A percentile compares a stretch with the other conserved stretches of the same genome.
Conservation (phyloP, 2,888 invertebrate genomes). For the Spicauda simplicius region DNA sequence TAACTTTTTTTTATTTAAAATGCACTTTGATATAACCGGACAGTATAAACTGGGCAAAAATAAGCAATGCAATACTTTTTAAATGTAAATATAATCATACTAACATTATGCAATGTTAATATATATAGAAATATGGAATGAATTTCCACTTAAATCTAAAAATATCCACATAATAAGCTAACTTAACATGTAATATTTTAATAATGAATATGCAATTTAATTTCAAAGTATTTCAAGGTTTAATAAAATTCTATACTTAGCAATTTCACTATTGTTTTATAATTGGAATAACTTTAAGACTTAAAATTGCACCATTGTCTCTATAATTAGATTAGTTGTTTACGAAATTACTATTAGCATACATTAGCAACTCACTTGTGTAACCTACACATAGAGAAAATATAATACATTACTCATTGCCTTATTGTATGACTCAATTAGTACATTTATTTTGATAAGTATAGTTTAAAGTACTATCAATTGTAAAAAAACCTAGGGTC, state of each 20-base stretch:
- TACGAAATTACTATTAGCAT: slow-evolving; percentile 6
- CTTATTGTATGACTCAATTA: background rate
- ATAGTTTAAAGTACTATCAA: no score
- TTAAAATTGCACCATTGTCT: background rate
- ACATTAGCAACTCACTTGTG: background rate
- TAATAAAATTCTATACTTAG: background rate
- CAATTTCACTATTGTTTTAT: background rate
- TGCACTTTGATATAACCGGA: no score
- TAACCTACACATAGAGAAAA: background rate
- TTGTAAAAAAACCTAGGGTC: no score
- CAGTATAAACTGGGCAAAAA: no score
- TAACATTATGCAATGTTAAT: background rate
- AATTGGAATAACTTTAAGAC: background rate
- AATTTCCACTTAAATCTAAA: background rate
- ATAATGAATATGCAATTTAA: background rate
- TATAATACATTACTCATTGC: slow-evolving; percentile 1
- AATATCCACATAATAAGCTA: no score
- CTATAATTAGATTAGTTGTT: background rate
- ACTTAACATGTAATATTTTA: background rate
- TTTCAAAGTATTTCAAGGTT: background rate
- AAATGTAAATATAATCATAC: no score
- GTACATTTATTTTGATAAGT: background rate
- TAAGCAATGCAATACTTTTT: no score
- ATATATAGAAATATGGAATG: background rate
- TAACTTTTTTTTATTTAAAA: no score